Conservation (phyloP, 92 coral and sea anemone genomes). For the Phenganax subtilis region DNA sequence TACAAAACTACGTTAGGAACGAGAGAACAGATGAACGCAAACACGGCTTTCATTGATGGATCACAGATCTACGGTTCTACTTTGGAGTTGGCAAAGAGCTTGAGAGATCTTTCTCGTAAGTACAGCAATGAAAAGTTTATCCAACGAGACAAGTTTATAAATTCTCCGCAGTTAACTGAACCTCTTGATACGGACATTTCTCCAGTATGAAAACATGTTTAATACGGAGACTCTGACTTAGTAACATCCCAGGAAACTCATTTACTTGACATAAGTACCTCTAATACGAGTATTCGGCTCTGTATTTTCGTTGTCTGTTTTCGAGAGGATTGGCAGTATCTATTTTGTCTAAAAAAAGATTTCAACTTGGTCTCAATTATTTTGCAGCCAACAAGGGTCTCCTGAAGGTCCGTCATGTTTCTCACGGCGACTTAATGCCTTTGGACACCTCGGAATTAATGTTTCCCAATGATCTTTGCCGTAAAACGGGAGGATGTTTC, state of each 20-base stretch:
- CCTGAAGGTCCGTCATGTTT: slow-evolving; percentile 15
- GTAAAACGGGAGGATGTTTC: slow-evolving; percentile 27
- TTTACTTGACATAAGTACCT: too few relatives aligned
- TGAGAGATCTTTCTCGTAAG: slow-evolving; percentile 37
- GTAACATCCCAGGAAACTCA: too few relatives aligned
- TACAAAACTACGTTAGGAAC: slow-evolving; percentile 31
- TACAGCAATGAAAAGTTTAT: not conserved
- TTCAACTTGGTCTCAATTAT: not conserved
- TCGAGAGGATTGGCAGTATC: not conserved
- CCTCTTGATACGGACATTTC: too few relatives aligned
- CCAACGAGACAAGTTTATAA: not conserved
- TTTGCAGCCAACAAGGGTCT: slow-evolving; percentile 34
- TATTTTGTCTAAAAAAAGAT: not conserved
- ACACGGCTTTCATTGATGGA: slow-evolving; percentile 38
- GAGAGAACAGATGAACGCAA: slow-evolving; percentile 39
- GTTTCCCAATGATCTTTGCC: slow-evolving; percentile 34
- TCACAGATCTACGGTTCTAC: slow-evolving; percentile 42
- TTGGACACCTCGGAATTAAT: slow-evolving; percentile 24
- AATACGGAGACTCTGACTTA: too few relatives aligned
- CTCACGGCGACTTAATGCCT: slow-evolving; percentile 32
- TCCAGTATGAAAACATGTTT: too few relatives aligned
- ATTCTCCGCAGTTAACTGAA: too few relatives aligned
- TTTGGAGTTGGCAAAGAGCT: slow-evolving; percentile 11
- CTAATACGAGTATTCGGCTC: not conserved
- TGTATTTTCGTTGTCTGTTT: not conserved